Percentiles rank a stretch among this genome's conserved stretches.
Evolutionary conservation across 2,113 vertebrate genomes (phyloP).

Genomic region (Thomomys bottae): DNA sequence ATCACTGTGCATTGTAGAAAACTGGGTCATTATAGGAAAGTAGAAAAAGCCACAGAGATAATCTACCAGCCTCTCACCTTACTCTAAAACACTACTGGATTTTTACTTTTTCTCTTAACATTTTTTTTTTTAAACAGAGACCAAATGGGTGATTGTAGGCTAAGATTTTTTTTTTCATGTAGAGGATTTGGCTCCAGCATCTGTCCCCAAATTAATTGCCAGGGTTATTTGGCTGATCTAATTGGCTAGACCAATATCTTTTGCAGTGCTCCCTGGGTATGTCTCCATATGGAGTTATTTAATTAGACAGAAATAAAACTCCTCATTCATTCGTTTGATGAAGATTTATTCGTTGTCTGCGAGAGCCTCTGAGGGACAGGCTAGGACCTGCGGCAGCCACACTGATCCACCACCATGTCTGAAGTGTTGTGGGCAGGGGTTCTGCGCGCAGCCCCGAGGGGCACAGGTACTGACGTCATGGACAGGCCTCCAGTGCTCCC

Average conservation of each 20-base stretch:
- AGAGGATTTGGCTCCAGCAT: constrained; percentile 46
- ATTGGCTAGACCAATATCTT: constrained; percentile 46
- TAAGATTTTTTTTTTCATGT: neutral
- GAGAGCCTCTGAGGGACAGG: neutral
- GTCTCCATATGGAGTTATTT: constrained; percentile 73
- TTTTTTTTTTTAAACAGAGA: neutral
- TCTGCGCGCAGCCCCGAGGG: neutral
- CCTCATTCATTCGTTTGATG: constrained; percentile 63
- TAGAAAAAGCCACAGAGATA: neutral
- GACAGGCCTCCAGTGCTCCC: neutral
- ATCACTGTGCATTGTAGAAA: neutral
- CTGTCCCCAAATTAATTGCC: constrained; percentile 52
- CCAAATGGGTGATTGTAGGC: neutral
- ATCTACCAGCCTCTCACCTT: neutral
- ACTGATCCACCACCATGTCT: neutral
- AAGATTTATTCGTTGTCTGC: constrained; percentile 50
- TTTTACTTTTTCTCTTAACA: neutral
- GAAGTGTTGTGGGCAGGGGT: neutral
- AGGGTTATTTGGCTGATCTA: constrained; percentile 61
- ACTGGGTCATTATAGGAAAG: neutral
- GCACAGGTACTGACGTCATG: neutral
- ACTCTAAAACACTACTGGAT: neutral
- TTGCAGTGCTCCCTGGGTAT: constrained; percentile 50
- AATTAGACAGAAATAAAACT: constrained; percentile 72
- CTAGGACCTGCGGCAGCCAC: neutral